Base-by-base conservation (phyloP, 1,140 invertebrate genomes). In the Trichonephila inaurata region DNA sequence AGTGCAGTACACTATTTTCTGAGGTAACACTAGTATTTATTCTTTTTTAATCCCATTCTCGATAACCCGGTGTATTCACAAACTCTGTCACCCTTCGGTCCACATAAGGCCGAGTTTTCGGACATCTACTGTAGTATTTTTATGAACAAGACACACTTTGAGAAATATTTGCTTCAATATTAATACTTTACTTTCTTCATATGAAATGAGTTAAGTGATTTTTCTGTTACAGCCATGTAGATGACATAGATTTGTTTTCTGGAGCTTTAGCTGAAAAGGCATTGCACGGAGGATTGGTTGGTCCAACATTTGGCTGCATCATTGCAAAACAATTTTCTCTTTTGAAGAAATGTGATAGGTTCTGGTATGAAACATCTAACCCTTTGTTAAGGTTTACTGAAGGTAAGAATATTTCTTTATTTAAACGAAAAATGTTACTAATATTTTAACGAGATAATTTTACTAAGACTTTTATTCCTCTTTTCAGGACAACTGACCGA, bases 331-430 rank as follows among this genome's bases (percentile, higher is more conserved):
- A 97, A 94, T 97, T 97, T 95, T 95, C 97, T 96, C n/a, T 96
- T 96, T 77, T 98, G 97, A 95, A 95, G 96, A 98, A 98, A 95
- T 99, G 98, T 95, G 98, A 99, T 96, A 96, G 98, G 94, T 99
- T 98, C 96, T 99, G 98, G 98, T 99, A 98, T 95, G 98, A 99
- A 96, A 99, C 98, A 91, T 97, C 97, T 94, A 98, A 99, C 95
- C 96, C 97, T 0, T 97, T 97, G 19, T 96, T 98, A 0, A 96
- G 97, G 62, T 99, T 99, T 95, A 98, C 98, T 5, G 98, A 98
- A 96, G 92, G 92, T 94, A 91, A 58, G 33, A 82, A 24, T 21
- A 24, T n/a, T 10, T 66, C 33, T 66, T 66, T n/a, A 24, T 24
- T 66, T 3, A 66, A 69, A 69, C 24, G 7, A 69, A 51, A 64